Percentiles rank a stretch among this genome's conserved stretches.
phyloP scores from a whole-genome alignment of 2,797 vertebrate species.

The Orientallactaga sibirica region DNA sequence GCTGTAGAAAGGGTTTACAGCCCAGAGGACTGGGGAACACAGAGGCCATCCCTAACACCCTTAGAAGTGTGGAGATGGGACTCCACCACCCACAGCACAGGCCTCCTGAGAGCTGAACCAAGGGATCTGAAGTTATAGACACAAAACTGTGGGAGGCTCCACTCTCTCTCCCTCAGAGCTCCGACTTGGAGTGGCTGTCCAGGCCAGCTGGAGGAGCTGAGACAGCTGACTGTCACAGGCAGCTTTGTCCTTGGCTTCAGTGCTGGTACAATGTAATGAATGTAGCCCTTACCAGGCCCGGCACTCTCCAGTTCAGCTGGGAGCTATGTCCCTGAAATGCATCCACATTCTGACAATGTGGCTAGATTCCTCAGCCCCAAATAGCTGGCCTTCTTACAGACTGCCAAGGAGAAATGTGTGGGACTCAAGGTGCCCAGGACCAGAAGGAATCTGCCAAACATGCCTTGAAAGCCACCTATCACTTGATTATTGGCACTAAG shows the following conservation, averaged over 20 bases:
- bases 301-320: fast-evolving
- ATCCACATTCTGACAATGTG: not conserved
- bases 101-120: not conserved
- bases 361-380: not conserved
- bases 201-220: not conserved
- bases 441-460: not conserved
- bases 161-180: not conserved
- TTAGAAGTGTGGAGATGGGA: not conserved
- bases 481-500: not conserved
- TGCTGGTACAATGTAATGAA: not conserved
- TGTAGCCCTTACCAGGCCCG: not conserved
- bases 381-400: not conserved
- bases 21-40: not conserved
- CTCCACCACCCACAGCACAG: not conserved
- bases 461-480: not conserved
- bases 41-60: not conserved
- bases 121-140: not conserved
- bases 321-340: not conserved
- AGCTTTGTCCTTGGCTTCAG: not conserved
- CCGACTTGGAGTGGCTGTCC: not conserved
- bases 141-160: not conserved
- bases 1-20: not conserved
- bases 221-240: not conserved
- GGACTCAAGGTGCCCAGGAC: not conserved
- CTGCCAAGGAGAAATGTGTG: not conserved